A percentile compares a stretch with the other conserved stretches of the same genome.
phyloP scores from a whole-genome alignment of 2,888 invertebrate species.

The Podabrus alpinus region DNA sequence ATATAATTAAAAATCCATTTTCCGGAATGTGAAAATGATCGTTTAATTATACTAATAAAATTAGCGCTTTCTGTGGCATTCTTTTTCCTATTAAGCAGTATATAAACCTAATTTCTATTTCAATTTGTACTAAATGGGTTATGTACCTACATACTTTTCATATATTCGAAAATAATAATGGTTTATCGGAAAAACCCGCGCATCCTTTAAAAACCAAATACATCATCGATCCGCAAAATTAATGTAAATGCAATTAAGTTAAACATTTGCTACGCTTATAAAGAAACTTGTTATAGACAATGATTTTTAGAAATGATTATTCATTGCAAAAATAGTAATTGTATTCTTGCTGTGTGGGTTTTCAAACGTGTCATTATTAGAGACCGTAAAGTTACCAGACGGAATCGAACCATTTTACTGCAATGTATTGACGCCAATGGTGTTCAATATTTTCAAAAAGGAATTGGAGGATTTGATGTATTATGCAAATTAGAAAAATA shows the following conservation, averaged over 20 bases:
- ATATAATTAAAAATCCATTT: background rate
- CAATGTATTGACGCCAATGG: background rate
- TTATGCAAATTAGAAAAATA: background rate
- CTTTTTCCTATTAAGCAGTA: conserved; percentile 1
- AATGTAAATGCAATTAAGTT: background rate
- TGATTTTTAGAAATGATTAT: background rate
- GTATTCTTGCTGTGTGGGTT: conserved; percentile 8
- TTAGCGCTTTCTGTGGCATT: conserved; percentile 6
- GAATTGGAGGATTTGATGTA: background rate
- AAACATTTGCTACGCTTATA: background rate
- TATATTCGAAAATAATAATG: background rate
- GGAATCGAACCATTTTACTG: conserved; percentile 8
- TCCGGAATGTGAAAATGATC: background rate
- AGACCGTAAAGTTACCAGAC: conserved; percentile 15
- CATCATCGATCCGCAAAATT: background rate
- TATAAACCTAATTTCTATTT: conserved; percentile 3
- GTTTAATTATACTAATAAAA: conserved; percentile 1
- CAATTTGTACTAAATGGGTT: background rate
- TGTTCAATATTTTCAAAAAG: background rate
- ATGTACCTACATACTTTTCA: background rate
- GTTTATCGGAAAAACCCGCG: background rate
- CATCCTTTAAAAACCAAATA: background rate
- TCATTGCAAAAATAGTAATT: background rate
- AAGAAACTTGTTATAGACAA: background rate
- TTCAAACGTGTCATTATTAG: background rate